Evolutionary conservation across 2,888 invertebrate genomes (phyloP), one percentile per base, ranked within the genome.

Genomic region (Leucophenga montana): DNA sequence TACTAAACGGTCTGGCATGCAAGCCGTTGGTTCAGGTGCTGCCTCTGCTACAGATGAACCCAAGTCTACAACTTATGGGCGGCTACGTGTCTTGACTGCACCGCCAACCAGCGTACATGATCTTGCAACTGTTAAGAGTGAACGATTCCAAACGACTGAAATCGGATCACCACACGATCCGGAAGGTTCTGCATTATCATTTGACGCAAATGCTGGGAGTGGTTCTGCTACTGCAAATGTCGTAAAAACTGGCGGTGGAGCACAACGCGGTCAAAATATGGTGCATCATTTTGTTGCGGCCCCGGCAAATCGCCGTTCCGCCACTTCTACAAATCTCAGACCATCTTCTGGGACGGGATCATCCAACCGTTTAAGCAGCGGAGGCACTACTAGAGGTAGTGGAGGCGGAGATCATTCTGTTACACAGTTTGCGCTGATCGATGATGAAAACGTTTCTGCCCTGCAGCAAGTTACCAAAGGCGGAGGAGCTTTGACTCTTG

Each of bases 371-470:
- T 74, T 67, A 0, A 77, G 74, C 61, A 75, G 72, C 22, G 71
- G 73, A 0, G 79, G 80, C 3, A 82, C 82, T 13, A 80, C 80
- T 18, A 77, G 83, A 57, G 89, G 90, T 75, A 88, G 90, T 46
- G 90, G 92, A 27, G 78, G 76, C 9, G 91, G 95, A 5, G 96
- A 97, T 85, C 94, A 95, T 84, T 96, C 96, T 69, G 93, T 94
- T 80, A 95, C 95, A 5, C 97, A 97, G 87, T 97, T 95, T 88
- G 97, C 97, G 0, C 92, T 97, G 72, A 96, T 96, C 87, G 97
- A 97, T 85, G 97, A 97, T 85, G 97, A 97, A 77, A 97, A 97
- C 84, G 94, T 96, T 0, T 97, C 96, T 3, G 95, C 94, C 0
- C 86, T 95, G 75, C 96, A 96, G 86, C 96, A 96, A 91, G 95